Base-by-base conservation (phyloP, 2,797 vertebrate species). In the Petrocephalus sullivani region DNA sequence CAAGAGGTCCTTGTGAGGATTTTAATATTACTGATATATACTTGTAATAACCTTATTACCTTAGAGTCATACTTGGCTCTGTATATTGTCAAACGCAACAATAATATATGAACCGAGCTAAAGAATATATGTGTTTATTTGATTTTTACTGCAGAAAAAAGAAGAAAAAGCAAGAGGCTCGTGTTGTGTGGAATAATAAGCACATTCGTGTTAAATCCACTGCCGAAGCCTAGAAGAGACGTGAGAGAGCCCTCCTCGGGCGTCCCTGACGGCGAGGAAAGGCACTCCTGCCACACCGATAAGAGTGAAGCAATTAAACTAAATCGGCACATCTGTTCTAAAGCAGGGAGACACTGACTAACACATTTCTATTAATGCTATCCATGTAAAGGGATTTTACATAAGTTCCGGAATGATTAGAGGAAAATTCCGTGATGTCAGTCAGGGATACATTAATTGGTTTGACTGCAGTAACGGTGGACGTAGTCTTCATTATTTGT, bases 231-330 rank as follows among this genome's bases (percentile, higher is more conserved):
- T 71, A 21, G 60, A 67, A 2, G 53, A 57, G 49, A 57, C 33
- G 28, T 41, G 33, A 23, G 28, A 86, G 54, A 67, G 23, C 9
- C 10, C 56, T 61, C 4, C 33, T 78, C 16, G 6, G 37, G 71
- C 16, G 37, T 41, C 37, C 67, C 67, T 75, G 12, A 75, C 8
- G 19, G 41, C 23, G 12, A 19, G n/a, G 19, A 6, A n/a, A 87
- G 49, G 61, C 82, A 10, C 41, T 37, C 85, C 33, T 3, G 16
- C 49, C 58, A 4, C 53, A 19, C 54, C 58, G 71, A 82, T 87
- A 87, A 87, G 88, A 81, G 23, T 6, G 54, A 87, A 86, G 85
- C 85, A 89, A 89, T 89, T 82, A 89, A 56, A 86, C 19, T 57
- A 86, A 89, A 81, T 41, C 23, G 12, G 4, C 75, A 46, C n/a